These are phyloP conservation scores for Marmota monax DNA, from an alignment of 2,113 vertebrate species.

Conservation along the genomic window DNA sequence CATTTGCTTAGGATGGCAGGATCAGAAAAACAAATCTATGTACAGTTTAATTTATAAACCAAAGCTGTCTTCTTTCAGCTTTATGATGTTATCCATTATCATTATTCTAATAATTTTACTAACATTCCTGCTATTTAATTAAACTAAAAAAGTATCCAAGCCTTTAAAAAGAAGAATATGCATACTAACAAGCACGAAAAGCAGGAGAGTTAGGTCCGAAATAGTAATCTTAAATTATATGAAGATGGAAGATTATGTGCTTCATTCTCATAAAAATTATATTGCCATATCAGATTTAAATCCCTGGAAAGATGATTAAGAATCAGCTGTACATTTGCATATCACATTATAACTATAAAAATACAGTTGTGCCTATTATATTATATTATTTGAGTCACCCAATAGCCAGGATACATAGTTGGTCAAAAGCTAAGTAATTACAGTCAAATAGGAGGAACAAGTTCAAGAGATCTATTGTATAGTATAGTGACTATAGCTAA, in stretches of 20 bases:
- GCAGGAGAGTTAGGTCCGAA: conserved; percentile 49
- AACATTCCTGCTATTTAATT: conserved; percentile 75
- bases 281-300: conserved; percentile 62
- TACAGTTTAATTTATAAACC: conserved; percentile 83
- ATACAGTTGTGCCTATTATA: not conserved
- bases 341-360: conserved; percentile 46
- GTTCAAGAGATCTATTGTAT: not conserved
- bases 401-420: not conserved
- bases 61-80: conserved; percentile 79
- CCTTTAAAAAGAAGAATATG: conserved; percentile 78
- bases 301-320: conserved; percentile 49
- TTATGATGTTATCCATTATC: conserved; percentile 74
- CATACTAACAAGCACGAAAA: conserved; percentile 60
- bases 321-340: conserved; percentile 56
- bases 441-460: not conserved
- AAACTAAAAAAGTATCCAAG: conserved; percentile 75
- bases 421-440: not conserved
- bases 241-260: conserved; percentile 56
- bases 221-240: conserved; percentile 71
- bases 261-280: conserved; percentile 65
- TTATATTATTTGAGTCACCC: not conserved
- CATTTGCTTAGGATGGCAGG: conserved; percentile 69
- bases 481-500: not conserved
- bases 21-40: conserved; percentile 80
- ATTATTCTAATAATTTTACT: conserved; percentile 72